Conservation (phyloP, 2,888 invertebrate genomes). For the Platycnemis pennipes region DNA sequence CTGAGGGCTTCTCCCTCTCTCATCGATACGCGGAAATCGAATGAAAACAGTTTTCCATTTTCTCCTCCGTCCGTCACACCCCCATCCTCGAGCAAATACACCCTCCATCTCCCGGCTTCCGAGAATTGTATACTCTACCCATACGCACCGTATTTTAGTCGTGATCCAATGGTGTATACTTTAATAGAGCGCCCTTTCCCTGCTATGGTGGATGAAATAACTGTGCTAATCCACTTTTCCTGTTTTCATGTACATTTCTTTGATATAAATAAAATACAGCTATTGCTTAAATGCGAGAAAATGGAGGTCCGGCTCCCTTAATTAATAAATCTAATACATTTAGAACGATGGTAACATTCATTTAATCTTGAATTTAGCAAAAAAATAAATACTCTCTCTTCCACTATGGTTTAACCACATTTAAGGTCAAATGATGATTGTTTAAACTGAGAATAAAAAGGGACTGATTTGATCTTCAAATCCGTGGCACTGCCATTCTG, state of each 20-base stretch:
- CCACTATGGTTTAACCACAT: too few species aligned
- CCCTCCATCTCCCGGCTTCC: neutral
- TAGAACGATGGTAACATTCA: too few species aligned
- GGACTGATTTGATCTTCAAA: too few species aligned
- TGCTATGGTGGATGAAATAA: neutral
- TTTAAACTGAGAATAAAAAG: too few species aligned
- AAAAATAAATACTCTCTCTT: too few species aligned
- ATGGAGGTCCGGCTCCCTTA: too few species aligned
- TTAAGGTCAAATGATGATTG: too few species aligned
- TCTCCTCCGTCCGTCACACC: neutral
- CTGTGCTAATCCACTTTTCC: neutral
- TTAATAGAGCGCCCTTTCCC: neutral
- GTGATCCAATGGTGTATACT: neutral
- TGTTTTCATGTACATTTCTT: neutral
- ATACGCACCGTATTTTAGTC: neutral
- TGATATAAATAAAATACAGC: neutral
- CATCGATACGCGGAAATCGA: slow-evolving; percentile 43
- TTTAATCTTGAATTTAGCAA: too few species aligned
- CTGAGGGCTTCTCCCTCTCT: neutral
- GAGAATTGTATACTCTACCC: neutral
- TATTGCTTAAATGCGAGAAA: neutral
- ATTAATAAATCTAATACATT: too few species aligned
- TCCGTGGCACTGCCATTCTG: too few species aligned
- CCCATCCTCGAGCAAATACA: neutral
- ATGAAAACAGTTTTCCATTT: slow-evolving; percentile 55